A percentile compares a stretch with the other conserved stretches of the same genome.
phyloP scores from a whole-genome alignment of 1,140 invertebrate species.

The Lysiphlebus fabarum region DNA sequence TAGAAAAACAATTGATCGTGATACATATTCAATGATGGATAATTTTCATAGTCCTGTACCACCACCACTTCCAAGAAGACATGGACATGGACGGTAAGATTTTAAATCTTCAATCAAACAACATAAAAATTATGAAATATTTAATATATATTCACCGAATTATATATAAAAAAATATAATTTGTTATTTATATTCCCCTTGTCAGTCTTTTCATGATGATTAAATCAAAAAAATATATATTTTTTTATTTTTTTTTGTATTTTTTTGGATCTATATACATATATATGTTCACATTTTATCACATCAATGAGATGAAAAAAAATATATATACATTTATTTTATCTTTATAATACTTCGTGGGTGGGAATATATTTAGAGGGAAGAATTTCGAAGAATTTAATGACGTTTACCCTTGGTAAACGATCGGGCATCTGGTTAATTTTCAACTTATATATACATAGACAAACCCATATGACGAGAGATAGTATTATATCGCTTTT shows the following conservation, averaged over 20 bases:
- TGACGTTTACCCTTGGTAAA: conserved; percentile 22
- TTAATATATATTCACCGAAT: neutral
- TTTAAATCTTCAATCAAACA: neutral
- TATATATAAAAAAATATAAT: neutral
- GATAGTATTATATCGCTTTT: neutral
- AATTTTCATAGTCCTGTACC: conserved; percentile 53
- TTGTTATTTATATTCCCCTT: neutral
- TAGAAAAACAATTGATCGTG: conserved; percentile 43
- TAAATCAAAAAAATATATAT: neutral
- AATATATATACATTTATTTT: neutral
- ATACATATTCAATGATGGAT: conserved; percentile 52
- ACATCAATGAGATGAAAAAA: neutral
- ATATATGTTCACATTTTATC: neutral
- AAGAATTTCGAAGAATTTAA: conserved; percentile 23
- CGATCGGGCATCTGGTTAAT: conserved; percentile 11
- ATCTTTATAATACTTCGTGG: neutral
- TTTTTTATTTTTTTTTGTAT: neutral
- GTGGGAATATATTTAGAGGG: neutral
- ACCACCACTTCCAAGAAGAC: conserved; percentile 48
- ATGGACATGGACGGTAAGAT: conserved; percentile 51
- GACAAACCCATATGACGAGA: neutral
- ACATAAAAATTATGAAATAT: neutral
- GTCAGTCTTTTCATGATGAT: neutral
- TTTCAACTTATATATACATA: conserved; percentile 17
- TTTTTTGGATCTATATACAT: neutral